Base-by-base conservation (phyloP, 2,888 invertebrate genomes). In the Heliconius ethilla region DNA sequence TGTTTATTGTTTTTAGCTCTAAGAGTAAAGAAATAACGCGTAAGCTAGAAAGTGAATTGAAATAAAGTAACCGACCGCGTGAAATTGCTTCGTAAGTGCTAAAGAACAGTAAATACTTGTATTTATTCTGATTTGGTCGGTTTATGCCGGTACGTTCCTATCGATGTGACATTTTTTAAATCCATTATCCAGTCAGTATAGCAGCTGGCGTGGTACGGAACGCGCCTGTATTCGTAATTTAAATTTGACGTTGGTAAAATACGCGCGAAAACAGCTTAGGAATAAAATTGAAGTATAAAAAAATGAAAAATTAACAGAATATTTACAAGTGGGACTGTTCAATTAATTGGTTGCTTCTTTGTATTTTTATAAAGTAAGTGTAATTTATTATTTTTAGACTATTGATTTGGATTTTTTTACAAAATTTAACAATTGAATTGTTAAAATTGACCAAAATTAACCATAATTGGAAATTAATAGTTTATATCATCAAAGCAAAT, bases 141-240 rank as follows among this genome's bases (percentile, higher is more conserved):
- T 85, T 92, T 88, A 90, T 88, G 88, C 91, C 89, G 88, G 92
- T 90, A 87, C 89, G 89, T 89, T 90, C 87, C 89, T 86, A 89
- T 89, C 89, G 87, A 84, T 86, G 86, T 87, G 87, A 87, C 87
- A 86, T 51, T 78, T 78, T 77, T 75, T 75, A 76, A 75, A 72
- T 72, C 59, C 70, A 85, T 84, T 84, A 86, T 84, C 84, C 83
- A 84, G 88, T 87, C 91, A 92, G 92, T 93, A 82, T 81, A 82
- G 82, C 83, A 83, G 82, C 83, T 83, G 81, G 82, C 84, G 83
- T 82, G 82, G 82, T 82, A 77, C 83, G 80, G 81, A 83, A 79
- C 84, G 83, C 82, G 85, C 79, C 69, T 75, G 66, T 81, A 82
- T 82, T 84, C 77, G 80, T 78, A 76, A 80, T 82, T 83, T 79